Percentiles rank a stretch among this genome's conserved stretches.
phyloP scores from a whole-genome alignment of 2,888 invertebrate species.

The Neoaliturus tenellus region DNA sequence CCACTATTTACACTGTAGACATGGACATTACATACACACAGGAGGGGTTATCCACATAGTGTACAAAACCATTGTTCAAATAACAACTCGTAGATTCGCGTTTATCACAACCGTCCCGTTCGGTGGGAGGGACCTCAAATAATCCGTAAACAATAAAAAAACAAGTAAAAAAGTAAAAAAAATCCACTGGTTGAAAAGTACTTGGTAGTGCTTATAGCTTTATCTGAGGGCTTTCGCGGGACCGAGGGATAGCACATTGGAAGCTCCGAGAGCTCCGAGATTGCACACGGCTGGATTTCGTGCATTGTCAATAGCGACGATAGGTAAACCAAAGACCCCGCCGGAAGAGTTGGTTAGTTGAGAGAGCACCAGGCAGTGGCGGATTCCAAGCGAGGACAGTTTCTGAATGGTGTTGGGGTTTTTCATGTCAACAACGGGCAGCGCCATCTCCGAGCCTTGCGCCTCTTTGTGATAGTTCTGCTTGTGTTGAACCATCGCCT shows the following conservation, averaged over 20 bases:
- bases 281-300: constrained; percentile 77
- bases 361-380: constrained; percentile 84
- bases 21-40: not conserved
- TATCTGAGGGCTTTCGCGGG: constrained; percentile 75
- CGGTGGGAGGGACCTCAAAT: constrained; percentile 7
- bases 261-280: constrained; percentile 81
- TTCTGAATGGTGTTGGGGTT: constrained; percentile 80
- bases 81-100: constrained; percentile 6
- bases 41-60: not conserved
- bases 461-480: constrained; percentile 78
- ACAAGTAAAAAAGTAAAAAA: not conserved
- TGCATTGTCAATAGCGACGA: constrained; percentile 80
- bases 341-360: constrained; percentile 75
- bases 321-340: constrained; percentile 83
- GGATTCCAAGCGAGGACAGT: constrained; percentile 81
- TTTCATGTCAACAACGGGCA: constrained; percentile 84
- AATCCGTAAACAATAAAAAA: not conserved
- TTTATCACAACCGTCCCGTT: constrained; percentile 26
- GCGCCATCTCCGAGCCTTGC: constrained; percentile 78
- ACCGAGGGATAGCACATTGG: constrained; percentile 82
- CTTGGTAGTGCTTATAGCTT: not conserved
- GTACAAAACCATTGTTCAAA: constrained; percentile 7
- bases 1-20: constrained; percentile 18
- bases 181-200: not conserved
- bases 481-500: constrained; percentile 78